A percentile compares a stretch with the other conserved stretches of the same genome.
phyloP scores from a whole-genome alignment of 2,797 vertebrate species.

The Prionace glauca region DNA sequence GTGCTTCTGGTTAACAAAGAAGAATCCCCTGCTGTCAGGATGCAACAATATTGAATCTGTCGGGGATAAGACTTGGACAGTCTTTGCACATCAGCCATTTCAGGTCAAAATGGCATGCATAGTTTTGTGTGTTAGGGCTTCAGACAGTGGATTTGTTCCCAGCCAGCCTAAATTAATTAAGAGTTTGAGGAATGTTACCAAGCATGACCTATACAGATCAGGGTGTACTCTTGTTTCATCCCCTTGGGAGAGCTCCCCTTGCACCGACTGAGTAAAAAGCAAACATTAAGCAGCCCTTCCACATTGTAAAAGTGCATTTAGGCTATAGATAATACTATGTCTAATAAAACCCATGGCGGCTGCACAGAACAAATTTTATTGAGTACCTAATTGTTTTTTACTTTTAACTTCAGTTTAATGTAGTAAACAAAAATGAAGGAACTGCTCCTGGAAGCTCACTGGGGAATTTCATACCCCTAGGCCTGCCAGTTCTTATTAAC shows the following conservation, averaged over 20 bases:
- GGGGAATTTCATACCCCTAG: not conserved
- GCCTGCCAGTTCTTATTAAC: not conserved
- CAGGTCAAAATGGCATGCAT: not conserved
- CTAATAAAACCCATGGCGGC: not conserved
- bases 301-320: not conserved
- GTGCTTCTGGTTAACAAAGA: not conserved
- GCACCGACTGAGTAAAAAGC: not conserved
- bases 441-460: not conserved
- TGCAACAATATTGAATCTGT: not conserved
- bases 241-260: not conserved
- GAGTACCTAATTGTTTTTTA: not conserved
- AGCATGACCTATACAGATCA: not conserved
- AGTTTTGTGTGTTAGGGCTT: not conserved
- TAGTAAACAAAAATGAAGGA: not conserved
- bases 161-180: slow-evolving; percentile 33
- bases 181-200: slow-evolving; percentile 19
- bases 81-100: not conserved
- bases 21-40: not conserved
- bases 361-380: not conserved
- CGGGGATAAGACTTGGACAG: not conserved
- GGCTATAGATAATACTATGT: not conserved
- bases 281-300: not conserved
- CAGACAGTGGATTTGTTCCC: not conserved
- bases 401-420: not conserved
- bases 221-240: not conserved